These are phyloP conservation scores for Scaptomyza parva DNA, from an alignment of 2,888 invertebrate species.

Conservation along the genomic window DNA sequence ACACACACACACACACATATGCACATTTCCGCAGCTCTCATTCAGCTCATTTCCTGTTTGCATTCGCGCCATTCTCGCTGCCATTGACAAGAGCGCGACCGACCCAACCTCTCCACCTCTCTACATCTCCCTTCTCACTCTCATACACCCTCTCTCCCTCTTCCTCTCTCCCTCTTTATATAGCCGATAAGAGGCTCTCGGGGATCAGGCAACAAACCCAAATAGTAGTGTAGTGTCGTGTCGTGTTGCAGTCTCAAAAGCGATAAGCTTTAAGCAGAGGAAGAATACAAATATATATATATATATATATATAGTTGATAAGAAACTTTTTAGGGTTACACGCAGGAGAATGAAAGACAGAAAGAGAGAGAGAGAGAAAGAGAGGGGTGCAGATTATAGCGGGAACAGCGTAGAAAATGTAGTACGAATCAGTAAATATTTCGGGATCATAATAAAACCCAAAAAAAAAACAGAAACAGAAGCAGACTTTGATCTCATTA, in stretches of 20 bases:
- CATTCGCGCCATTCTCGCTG: slow-evolving; percentile 45
- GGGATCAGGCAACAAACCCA: slow-evolving; percentile 39
- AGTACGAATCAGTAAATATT: slow-evolving; percentile 4
- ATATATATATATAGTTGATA: slow-evolving; percentile 6
- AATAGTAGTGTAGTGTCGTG: slow-evolving; percentile 7
- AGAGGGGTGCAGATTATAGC: slow-evolving; percentile 1
- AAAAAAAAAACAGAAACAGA: background rate
- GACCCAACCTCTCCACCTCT: no score
- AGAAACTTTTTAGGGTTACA: background rate
- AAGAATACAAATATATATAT: background rate
- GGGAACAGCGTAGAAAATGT: background rate
- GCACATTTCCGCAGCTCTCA: slow-evolving; percentile 50
- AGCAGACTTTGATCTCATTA: slow-evolving; percentile 4
- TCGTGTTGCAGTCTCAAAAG: slow-evolving; percentile 30
- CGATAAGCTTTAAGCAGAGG: slow-evolving; percentile 33
- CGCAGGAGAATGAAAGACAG: background rate
- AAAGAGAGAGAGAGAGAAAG: no score
- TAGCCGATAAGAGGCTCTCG: slow-evolving; percentile 36
- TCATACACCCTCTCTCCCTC: background rate
- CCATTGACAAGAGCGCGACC: slow-evolving; percentile 50
- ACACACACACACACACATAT: slow-evolving; percentile 7
- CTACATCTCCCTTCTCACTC: background rate
- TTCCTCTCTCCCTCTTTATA: no score
- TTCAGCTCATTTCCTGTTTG: slow-evolving; percentile 67
- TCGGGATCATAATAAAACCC: slow-evolving; percentile 2